Percentiles rank a stretch among this genome's conserved stretches.
Evolutionary conservation across 64 coral and sea anemone genomes (phyloP).

Genomic region (Actinia tenebrosa): DNA sequence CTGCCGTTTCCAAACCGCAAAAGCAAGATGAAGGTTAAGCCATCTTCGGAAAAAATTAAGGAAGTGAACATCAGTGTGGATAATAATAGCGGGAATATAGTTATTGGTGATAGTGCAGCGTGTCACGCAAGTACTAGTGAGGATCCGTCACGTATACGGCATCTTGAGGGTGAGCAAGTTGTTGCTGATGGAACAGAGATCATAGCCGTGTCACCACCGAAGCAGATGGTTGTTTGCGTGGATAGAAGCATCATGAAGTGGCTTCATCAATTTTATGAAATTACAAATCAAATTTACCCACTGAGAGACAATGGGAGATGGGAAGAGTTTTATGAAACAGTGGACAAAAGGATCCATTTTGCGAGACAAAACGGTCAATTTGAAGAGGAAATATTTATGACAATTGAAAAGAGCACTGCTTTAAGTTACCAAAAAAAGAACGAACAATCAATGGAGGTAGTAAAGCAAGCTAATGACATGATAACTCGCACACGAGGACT

Average conservation of each 20-base stretch:
- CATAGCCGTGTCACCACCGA: background rate
- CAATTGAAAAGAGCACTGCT: conserved; percentile 28
- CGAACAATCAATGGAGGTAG: conserved; percentile 6
- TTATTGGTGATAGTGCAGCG: background rate
- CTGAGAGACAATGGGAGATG: conserved; percentile 8
- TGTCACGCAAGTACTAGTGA: background rate
- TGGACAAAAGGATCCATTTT: background rate
- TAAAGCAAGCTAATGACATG: conserved; percentile 16
- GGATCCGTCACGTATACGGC: background rate
- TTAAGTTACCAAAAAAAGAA: conserved; percentile 29
- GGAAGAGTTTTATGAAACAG: conserved; percentile 11
- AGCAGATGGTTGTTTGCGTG: background rate
- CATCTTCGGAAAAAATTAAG: background rate
- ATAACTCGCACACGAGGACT: background rate
- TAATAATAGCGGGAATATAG: background rate
- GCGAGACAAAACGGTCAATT: background rate
- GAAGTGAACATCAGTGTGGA: background rate
- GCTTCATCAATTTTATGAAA: background rate
- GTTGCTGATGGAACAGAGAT: background rate
- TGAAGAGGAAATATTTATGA: conserved; percentile 10
- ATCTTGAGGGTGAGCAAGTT: background rate
- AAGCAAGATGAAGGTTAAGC: background rate
- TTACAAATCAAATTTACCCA: conserved; percentile 13
- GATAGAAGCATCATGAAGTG: background rate
- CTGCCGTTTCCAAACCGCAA: background rate